Evolutionary conservation across 2,888 invertebrate genomes (phyloP).

Genomic region (Drosophila ezoana): DNA sequence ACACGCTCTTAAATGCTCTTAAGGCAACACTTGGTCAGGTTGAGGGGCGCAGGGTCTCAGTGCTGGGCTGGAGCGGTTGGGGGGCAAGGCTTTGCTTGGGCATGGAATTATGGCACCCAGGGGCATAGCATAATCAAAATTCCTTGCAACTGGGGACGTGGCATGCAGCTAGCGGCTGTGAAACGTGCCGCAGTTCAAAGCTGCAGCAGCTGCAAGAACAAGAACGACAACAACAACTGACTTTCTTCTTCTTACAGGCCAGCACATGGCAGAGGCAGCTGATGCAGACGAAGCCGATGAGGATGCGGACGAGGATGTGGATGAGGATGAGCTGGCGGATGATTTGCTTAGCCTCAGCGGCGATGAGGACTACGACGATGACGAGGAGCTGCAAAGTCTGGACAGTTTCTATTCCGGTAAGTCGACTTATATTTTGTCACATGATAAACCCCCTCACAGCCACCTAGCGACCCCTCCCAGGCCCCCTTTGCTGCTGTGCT

Average conservation of each 20-base stretch:
- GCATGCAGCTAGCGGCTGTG: slow-evolving; percentile 61
- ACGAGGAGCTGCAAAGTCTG: slow-evolving; percentile 82
- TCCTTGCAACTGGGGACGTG: slow-evolving; percentile 83
- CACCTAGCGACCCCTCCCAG: too few relatives aligned
- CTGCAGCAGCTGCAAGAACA: slow-evolving; percentile 20
- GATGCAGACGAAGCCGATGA: slow-evolving; percentile 29
- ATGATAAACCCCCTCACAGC: neutral
- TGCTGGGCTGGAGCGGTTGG: too few relatives aligned
- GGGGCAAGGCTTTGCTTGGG: slow-evolving; percentile 54
- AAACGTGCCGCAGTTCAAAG: slow-evolving; percentile 55
- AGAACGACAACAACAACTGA: slow-evolving; percentile 20
- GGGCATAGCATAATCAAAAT: slow-evolving; percentile 85
- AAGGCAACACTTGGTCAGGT: neutral
- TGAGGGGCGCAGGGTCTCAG: neutral
- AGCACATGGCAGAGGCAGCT: slow-evolving; percentile 17
- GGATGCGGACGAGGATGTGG: slow-evolving; percentile 45
- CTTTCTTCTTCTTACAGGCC: slow-evolving; percentile 33
- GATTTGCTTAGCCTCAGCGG: slow-evolving; percentile 70
- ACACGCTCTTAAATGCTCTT: slow-evolving; percentile 55
- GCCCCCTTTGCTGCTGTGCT: too few relatives aligned
- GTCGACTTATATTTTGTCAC: slow-evolving; percentile 45
- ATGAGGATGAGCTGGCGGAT: slow-evolving; percentile 50
- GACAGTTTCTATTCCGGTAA: slow-evolving; percentile 85
- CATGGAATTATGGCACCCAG: slow-evolving; percentile 84
- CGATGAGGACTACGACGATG: slow-evolving; percentile 74